Conservation (phyloP, 2,797 vertebrate genomes). For the Neopelma chrysocephalum region DNA sequence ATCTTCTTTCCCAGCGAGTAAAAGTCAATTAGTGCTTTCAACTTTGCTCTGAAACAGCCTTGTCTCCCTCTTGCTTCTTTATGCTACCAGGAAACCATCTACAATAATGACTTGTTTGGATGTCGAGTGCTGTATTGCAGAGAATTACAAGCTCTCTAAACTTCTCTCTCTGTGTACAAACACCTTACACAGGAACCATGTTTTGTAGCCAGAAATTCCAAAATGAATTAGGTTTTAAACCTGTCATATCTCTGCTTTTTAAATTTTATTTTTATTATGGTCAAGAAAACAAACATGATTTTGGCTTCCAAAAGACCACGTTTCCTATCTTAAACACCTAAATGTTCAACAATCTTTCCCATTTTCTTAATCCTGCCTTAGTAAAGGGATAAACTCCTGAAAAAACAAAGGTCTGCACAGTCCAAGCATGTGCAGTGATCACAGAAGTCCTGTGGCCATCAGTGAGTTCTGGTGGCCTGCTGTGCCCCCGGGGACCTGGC, state of each 20-base stretch:
- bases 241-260: not conserved
- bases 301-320: not conserved
- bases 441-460: not conserved
- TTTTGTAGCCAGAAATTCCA: not conserved
- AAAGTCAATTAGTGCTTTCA: slow-evolving; percentile 50
- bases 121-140: not conserved
- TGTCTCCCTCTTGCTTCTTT: not conserved
- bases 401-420: not conserved
- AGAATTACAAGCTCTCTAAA: not conserved
- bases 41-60: not conserved
- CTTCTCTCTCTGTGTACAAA: not conserved
- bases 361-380: not conserved
- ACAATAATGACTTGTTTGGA: not conserved
- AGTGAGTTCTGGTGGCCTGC: not conserved
- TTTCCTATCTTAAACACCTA: not conserved
- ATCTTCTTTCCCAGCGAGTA: not conserved
- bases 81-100: slow-evolving; percentile 44
- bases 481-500: not conserved
- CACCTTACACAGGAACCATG: not conserved
- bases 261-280: not conserved
- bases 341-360: not conserved
- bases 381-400: not conserved
- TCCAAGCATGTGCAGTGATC: fast-evolving
- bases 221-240: not conserved
- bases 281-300: not conserved